These are phyloP conservation scores for Eristalinus sepulchralis DNA, from an alignment of 2,888 invertebrate genomes.

Conservation along the genomic window DNA sequence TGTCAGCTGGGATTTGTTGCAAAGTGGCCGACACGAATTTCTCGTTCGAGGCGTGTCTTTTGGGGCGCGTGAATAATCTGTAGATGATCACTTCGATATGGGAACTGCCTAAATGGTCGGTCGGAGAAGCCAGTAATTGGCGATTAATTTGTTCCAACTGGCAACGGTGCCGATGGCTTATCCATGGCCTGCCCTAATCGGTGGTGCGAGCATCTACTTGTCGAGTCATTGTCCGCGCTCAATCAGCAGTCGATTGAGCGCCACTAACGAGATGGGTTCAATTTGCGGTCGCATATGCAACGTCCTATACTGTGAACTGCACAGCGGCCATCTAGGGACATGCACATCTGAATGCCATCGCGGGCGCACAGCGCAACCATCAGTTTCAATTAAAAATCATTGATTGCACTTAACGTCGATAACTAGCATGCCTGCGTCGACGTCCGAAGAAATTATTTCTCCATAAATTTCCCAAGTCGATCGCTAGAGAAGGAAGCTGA, in stretches of 20 bases:
- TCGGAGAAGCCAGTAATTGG: slow-evolving; percentile 12
- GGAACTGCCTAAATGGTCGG: slow-evolving; percentile 40
- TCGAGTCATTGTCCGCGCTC: slow-evolving; percentile 19
- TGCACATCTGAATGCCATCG: slow-evolving; percentile 38
- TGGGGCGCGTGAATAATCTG: slow-evolving; percentile 65
- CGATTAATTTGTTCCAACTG: slow-evolving; percentile 58
- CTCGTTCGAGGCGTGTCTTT: slow-evolving; percentile 63
- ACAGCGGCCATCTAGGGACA: slow-evolving; percentile 30
- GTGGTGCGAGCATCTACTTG: slow-evolving; percentile 38
- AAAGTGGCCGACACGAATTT: slow-evolving; percentile 49
- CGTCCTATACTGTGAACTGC: slow-evolving; percentile 64
- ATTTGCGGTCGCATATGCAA: not conserved
- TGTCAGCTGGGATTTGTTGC: slow-evolving; percentile 49
- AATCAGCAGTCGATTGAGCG: slow-evolving; percentile 61
- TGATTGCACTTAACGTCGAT: slow-evolving; percentile 70
- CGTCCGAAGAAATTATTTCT: slow-evolving; percentile 68
- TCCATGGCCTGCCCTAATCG: not conserved
- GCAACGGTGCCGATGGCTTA: slow-evolving; percentile 11
- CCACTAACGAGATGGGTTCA: slow-evolving; percentile 34
- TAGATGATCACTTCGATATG: slow-evolving; percentile 66
- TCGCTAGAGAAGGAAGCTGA: not conserved
- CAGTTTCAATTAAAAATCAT: slow-evolving; percentile 70
- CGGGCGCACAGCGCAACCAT: slow-evolving; percentile 45
- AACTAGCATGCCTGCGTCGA: slow-evolving; percentile 57
- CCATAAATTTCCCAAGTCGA: slow-evolving; percentile 59